These are phyloP conservation scores for Brachyptera risi DNA, from an alignment of 2,888 invertebrate species.

Conservation along the genomic window DNA sequence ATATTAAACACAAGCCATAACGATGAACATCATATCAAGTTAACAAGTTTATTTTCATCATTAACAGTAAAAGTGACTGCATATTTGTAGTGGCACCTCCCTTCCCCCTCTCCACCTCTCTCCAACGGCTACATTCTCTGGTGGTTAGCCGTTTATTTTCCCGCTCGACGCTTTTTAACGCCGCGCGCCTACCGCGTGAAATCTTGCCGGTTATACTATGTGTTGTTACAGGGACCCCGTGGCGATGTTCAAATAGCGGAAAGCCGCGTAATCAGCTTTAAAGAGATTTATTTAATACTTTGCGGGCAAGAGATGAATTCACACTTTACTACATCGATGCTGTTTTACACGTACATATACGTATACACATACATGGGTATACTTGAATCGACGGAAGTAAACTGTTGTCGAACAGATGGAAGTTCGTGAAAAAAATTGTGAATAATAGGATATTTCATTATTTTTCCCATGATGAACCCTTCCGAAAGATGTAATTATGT, in stretches of 20 bases:
- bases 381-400: too few relatives aligned
- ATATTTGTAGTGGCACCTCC: not conserved
- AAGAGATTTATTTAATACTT: slow-evolving; percentile 32
- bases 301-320: slow-evolving; percentile 29
- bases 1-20: too few relatives aligned
- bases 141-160: slow-evolving; percentile 13
- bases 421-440: too few relatives aligned
- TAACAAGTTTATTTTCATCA: not conserved
- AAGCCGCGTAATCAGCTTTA: slow-evolving; percentile 31
- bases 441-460: too few relatives aligned
- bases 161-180: slow-evolving; percentile 8
- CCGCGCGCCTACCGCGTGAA: not conserved
- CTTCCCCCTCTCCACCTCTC: not conserved
- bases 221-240: not conserved
- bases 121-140: not conserved
- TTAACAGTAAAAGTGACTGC: too few relatives aligned
- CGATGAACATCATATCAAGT: too few relatives aligned
- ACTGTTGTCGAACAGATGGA: too few relatives aligned
- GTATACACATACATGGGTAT: not conserved
- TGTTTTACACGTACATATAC: not conserved
- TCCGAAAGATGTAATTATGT: too few relatives aligned
- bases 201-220: not conserved
- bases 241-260: slow-evolving; percentile 29
- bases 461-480: too few relatives aligned
- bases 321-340: slow-evolving; percentile 21